phyloP scores from a whole-genome alignment of 1,140 invertebrate genomes.

The Papilio helenus region DNA sequence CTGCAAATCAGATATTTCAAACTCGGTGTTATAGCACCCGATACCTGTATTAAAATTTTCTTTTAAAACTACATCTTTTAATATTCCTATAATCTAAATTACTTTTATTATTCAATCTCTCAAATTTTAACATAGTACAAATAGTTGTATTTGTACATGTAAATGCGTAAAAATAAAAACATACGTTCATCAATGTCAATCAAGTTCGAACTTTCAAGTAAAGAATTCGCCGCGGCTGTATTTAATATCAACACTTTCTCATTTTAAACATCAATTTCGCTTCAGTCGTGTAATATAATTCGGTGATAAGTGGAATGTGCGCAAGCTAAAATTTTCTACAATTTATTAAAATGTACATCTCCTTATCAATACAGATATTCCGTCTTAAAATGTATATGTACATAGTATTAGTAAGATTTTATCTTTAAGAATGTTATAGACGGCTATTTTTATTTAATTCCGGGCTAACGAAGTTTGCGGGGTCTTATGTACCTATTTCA shows the following conservation, averaged over 20 bases:
- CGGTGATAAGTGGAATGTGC: slow-evolving; percentile 9
- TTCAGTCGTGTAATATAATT: slow-evolving; percentile 44
- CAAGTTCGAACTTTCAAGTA: slow-evolving; percentile 46
- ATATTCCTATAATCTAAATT: too few species aligned
- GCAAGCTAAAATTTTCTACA: slow-evolving; percentile 2
- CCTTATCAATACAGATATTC: too few species aligned
- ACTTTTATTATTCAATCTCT: too few species aligned
- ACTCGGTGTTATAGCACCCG: background rate
- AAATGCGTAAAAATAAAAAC: background rate
- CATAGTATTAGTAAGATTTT: too few species aligned
- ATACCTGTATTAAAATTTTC: background rate
- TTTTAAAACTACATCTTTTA: background rate
- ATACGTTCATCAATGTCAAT: slow-evolving; percentile 44
- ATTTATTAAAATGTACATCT: background rate
- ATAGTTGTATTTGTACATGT: background rate
- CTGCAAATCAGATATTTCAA: background rate
- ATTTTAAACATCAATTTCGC: slow-evolving; percentile 55
- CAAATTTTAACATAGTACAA: too few species aligned
- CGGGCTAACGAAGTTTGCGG: too few species aligned
- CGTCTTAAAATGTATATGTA: too few species aligned
- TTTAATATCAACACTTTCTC: slow-evolving; percentile 46
- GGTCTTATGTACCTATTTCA: too few species aligned
- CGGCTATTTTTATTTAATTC: too few species aligned
- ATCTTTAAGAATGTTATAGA: too few species aligned
- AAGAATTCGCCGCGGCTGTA: slow-evolving; percentile 43